A percentile compares a stretch with the other conserved stretches of the same genome.
Conservation (phyloP, 2,888 invertebrate genomes). For the Microctonus aethiopoides region DNA sequence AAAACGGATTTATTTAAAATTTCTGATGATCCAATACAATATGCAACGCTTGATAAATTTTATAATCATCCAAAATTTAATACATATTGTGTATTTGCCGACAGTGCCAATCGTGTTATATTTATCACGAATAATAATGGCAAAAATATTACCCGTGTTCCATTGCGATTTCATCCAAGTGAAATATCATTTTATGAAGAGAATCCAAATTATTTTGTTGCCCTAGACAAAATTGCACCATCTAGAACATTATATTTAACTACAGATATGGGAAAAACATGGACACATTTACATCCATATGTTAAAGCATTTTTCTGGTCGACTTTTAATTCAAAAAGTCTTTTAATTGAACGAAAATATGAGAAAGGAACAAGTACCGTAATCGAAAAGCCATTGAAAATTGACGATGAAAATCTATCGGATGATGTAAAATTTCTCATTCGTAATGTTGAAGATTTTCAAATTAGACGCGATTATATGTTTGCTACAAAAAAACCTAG, state of each 20-base stretch:
- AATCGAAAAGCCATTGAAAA: constrained; percentile 61
- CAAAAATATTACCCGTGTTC: constrained; percentile 72
- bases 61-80: constrained; percentile 85
- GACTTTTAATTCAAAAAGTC: constrained; percentile 63
- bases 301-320: constrained; percentile 86
- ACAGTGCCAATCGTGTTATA: constrained; percentile 79
- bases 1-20: constrained; percentile 77
- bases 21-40: constrained; percentile 64
- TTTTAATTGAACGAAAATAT: constrained; percentile 75
- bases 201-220: constrained; percentile 77
- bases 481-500: constrained; percentile 79
- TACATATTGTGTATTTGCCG: constrained; percentile 85
- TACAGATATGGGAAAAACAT: constrained; percentile 79
- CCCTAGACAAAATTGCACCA: constrained; percentile 79
- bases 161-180: constrained; percentile 80
- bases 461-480: constrained; percentile 85
- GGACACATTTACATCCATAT: constrained; percentile 76
- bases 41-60: constrained; percentile 84
- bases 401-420: constrained; percentile 40
- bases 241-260: constrained; percentile 79
- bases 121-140: constrained; percentile 84
- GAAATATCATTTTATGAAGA: constrained; percentile 82
- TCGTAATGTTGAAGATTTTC: constrained; percentile 82
- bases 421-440: constrained; percentile 69
- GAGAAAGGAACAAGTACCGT: constrained; percentile 66